Conservation (phyloP, 1,140 invertebrate species). For the Drosophila burlai region DNA sequence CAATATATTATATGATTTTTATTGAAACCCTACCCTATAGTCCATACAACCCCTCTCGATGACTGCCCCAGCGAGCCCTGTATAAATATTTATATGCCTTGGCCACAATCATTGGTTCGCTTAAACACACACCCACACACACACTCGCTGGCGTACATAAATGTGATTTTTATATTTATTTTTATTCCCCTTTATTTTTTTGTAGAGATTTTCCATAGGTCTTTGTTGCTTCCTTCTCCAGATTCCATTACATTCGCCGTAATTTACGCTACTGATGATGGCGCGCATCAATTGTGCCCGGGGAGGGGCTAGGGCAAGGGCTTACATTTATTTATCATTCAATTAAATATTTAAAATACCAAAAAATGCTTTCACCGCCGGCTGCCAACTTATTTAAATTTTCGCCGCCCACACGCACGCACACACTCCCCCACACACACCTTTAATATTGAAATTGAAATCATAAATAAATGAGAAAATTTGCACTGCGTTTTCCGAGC, state of each 20-base stretch:
- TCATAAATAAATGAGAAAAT: constrained; percentile 84
- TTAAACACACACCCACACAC: constrained; percentile 8
- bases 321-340: constrained; percentile 82
- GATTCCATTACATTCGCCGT: constrained; percentile 27
- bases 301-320: constrained; percentile 24
- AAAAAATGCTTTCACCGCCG: constrained; percentile 82
- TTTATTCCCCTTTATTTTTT: constrained; percentile 1
- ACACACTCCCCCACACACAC: constrained; percentile 27
- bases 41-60: background rate
- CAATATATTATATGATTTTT: background rate
- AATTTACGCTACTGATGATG: constrained; percentile 58
- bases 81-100: constrained; percentile 75
- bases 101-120: constrained; percentile 66
- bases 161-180: constrained; percentile 15
- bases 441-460: constrained; percentile 83
- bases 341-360: constrained; percentile 84
- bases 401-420: constrained; percentile 17
- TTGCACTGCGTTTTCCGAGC: constrained; percentile 31
- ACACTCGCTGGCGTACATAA: background rate
- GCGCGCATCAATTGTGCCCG: constrained; percentile 9
- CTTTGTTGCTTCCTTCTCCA: constrained; percentile 24
- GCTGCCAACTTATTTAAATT: constrained; percentile 61
- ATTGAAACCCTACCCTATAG: no score
- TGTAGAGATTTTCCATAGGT: constrained; percentile 1
- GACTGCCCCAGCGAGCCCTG: background rate